phyloP scores from a whole-genome alignment of 2,113 vertebrate species.

The Dolichallabes microphthalmus region DNA sequence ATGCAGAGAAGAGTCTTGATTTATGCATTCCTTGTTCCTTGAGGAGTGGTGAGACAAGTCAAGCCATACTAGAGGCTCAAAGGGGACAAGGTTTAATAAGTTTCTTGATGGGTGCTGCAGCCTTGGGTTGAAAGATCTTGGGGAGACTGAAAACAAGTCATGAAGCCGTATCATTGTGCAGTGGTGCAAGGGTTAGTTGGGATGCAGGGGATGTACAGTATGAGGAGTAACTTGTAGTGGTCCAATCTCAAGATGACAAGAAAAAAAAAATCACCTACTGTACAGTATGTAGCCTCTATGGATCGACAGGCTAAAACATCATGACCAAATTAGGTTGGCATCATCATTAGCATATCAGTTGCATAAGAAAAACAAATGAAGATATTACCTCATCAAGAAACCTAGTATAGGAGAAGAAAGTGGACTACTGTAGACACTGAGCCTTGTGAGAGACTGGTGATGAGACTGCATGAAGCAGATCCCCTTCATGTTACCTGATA shows the following conservation, averaged over 20 bases:
- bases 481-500: background rate
- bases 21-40: background rate
- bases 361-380: no score
- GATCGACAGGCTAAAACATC: background rate
- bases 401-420: background rate
- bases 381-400: background rate
- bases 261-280: background rate
- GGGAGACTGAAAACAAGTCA: background rate
- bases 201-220: background rate
- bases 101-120: background rate
- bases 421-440: background rate
- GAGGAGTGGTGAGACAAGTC: background rate
- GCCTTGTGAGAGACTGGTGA: background rate
- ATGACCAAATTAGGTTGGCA: background rate
- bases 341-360: no score
- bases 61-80: background rate
- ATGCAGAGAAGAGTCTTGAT: background rate
- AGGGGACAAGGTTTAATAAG: background rate
- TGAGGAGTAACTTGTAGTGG: background rate
- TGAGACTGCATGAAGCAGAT: background rate
- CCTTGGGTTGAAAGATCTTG: background rate
- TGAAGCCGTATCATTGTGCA: background rate
- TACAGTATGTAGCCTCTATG: background rate
- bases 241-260: background rate
- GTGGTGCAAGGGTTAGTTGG: background rate